Evolutionary conservation across 2,113 vertebrate species (phyloP), one percentile per base, ranked within the genome.

Genomic region (Tetrao urogallus): DNA sequence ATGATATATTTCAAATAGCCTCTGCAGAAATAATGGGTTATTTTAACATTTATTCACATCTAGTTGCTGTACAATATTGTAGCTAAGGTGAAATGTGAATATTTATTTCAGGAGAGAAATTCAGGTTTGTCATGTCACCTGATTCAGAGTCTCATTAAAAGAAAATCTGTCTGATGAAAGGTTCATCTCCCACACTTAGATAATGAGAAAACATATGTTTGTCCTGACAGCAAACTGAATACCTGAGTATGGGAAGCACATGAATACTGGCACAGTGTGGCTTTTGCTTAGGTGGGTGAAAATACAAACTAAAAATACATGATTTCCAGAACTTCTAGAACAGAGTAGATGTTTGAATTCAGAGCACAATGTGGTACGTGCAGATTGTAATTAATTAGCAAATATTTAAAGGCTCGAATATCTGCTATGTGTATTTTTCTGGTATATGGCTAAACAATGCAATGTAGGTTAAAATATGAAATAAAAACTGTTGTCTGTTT

Each of bases 11-110:
- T 91, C 69, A 81, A 80, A 91, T 21, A 82, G 30, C 18, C 9
- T 82, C 60, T 76, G 89, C 64, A 89, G 71, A 87, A 95, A 86
- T 82, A 92, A 91, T 84, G 32, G 47, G 65, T 93, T 85, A 79
- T 86, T 92, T 38, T 42, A 60, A 67, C 82, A 94, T 27, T 57
- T 52, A 50, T 77, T 92, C 91, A 80, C 43, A 82, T 87, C 50
- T 80, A 92, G 43, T 57, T 74, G 71, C 11, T 47, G 34, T 24
- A 40, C 38, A 86, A 67, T 67, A 83, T 60, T 57, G 45, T 91
- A 88, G 72, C 85, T 86, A 81, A 88, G n/a, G 38, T 43, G 80
- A 96, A 94, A 93, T 43, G 38, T 30, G 74, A 82, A 74, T 71
- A 43, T 94, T 87, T 82, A 50, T 91, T 79, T 70, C 28, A 50